Evolutionary conservation across 2,113 vertebrate species (phyloP).

Genomic region (Thalassoma bifasciatum): DNA sequence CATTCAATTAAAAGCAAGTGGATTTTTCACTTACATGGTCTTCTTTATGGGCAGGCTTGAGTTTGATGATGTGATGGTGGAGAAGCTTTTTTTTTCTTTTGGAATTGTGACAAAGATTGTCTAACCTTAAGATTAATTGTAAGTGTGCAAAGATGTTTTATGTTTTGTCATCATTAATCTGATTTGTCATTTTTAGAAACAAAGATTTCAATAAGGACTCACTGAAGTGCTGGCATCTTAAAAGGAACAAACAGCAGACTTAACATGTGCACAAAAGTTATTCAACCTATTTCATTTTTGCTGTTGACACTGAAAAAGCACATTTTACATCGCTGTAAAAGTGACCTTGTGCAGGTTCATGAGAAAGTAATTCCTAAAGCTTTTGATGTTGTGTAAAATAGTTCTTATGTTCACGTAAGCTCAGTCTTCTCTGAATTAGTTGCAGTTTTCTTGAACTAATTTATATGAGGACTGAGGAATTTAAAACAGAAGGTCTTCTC

Average conservation of each 20-base stretch:
- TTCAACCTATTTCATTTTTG: constrained; percentile 9
- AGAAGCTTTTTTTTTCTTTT: neutral
- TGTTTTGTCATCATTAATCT: too few relatives aligned
- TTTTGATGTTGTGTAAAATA: constrained; percentile 52
- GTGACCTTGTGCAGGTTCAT: constrained; percentile 18
- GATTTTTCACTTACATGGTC: constrained; percentile 28
- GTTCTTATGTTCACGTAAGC: constrained; percentile 39
- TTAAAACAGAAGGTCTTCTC: constrained; percentile 18
- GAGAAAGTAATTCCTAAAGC: constrained; percentile 52
- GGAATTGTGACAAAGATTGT: neutral
- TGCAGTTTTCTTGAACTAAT: constrained; percentile 4
- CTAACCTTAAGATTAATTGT: neutral
- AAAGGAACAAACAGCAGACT: too few relatives aligned
- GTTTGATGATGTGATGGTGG: neutral
- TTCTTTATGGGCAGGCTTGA: constrained; percentile 3
- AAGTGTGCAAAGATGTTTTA: neutral
- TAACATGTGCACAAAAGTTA: neutral
- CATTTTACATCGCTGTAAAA: constrained; percentile 27
- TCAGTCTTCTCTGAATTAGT: constrained; percentile 43
- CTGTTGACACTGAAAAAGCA: constrained; percentile 13
- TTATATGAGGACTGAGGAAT: neutral
- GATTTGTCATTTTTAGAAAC: neutral
- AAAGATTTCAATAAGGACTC: neutral
- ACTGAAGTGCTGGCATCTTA: too few relatives aligned
- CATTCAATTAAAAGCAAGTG: constrained; percentile 33